phyloP scores from a whole-genome alignment of 2,797 vertebrate species.

The Limnodromus scolopaceus region DNA sequence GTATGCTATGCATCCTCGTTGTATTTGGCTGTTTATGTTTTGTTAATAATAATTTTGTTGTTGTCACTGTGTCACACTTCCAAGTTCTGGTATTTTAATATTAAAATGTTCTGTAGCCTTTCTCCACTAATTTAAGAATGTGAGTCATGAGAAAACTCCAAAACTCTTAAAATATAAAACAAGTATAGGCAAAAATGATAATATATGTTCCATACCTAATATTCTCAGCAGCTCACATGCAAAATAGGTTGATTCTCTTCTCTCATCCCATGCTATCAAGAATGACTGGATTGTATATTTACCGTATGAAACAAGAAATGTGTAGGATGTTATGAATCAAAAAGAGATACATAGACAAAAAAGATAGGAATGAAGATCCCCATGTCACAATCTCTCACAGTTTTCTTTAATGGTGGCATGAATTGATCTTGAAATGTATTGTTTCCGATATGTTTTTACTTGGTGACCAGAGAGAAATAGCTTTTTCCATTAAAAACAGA shows the following conservation, averaged over 20 bases:
- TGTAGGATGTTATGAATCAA: background rate
- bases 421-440: background rate
- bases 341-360: background rate
- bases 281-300: background rate
- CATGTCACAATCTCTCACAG: background rate
- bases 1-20: background rate
- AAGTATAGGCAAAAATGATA: background rate
- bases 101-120: background rate
- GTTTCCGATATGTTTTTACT: background rate
- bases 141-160: background rate
- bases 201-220: background rate
- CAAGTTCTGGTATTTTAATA: background rate
- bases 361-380: background rate
- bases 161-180: background rate
- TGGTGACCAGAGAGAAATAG: background rate
- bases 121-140: background rate
- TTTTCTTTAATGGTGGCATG: background rate
- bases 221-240: background rate
- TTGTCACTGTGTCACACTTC: background rate
- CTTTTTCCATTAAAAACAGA: background rate
- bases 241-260: background rate
- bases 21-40: background rate
- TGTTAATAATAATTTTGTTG: background rate
- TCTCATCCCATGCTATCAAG: background rate
- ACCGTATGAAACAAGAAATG: background rate